These are phyloP conservation scores for Crax fasciolata DNA, from an alignment of 2,797 vertebrate species.

Conservation along the genomic window DNA sequence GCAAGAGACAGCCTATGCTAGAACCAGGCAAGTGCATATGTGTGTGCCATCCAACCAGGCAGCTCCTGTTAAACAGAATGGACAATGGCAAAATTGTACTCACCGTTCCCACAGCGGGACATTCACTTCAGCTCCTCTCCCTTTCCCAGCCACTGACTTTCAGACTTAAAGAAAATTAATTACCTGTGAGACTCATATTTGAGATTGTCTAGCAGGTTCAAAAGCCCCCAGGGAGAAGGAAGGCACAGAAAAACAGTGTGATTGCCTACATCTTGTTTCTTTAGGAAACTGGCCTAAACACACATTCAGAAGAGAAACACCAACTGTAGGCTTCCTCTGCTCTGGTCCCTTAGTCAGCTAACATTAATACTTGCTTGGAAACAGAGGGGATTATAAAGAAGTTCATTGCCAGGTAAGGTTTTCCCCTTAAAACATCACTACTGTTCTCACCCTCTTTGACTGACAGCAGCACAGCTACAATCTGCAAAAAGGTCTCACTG, in stretches of 20 bases:
- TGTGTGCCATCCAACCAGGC: accelerated
- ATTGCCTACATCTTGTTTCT: conserved; percentile 45
- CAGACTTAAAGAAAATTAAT: conserved; percentile 42
- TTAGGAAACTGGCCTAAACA: conserved; percentile 59
- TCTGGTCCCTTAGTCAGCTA: conserved; percentile 31
- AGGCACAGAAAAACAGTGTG: conserved; percentile 18
- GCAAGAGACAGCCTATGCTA: neutral
- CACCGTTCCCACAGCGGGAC: neutral
- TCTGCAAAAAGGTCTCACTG: neutral
- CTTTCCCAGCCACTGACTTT: conserved; percentile 22
- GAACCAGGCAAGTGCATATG: accelerated
- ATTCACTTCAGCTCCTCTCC: neutral
- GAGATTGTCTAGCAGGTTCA: conserved; percentile 47
- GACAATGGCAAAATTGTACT: neutral
- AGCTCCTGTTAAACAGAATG: neutral
- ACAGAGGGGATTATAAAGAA: neutral
- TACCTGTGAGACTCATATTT: conserved; percentile 17
- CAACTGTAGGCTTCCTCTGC: neutral
- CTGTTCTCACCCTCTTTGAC: neutral
- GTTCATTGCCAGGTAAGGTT: conserved; percentile 30
- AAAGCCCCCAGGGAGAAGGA: conserved; percentile 20
- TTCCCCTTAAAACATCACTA: neutral
- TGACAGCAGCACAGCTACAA: accelerated
- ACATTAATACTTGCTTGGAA: neutral
- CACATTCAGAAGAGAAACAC: conserved; percentile 2